Evolutionary conservation across 2,113 vertebrate genomes (phyloP).

Genomic region (Pleuronectes platessa): DNA sequence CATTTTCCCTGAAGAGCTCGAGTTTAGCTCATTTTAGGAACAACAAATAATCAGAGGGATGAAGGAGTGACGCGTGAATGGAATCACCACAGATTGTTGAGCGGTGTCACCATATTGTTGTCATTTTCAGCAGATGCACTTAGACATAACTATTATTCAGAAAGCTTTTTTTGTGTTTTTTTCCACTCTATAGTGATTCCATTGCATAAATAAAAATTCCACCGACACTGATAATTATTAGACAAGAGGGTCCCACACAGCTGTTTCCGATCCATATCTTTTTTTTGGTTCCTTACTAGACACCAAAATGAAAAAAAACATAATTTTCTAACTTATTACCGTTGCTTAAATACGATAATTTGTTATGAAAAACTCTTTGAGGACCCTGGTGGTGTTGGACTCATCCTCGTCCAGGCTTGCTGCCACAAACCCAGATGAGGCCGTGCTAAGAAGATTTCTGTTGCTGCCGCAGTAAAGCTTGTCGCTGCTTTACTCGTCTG

Average conservation of each 20-base stretch:
- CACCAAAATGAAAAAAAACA: background rate
- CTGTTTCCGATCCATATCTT: background rate
- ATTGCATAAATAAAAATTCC: too few species aligned
- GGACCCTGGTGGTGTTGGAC: conserved; percentile 19
- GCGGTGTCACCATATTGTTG: background rate
- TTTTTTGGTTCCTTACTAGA: background rate
- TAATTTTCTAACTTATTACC: too few species aligned
- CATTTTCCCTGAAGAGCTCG: conserved; percentile 34
- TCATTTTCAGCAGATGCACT: conserved; percentile 10
- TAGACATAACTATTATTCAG: background rate
- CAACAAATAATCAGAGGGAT: conserved; percentile 32
- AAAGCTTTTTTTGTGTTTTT: too few species aligned
- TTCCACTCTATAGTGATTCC: too few species aligned
- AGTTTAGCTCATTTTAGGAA: conserved; percentile 56
- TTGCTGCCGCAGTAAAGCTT: conserved; percentile 59
- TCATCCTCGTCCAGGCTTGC: conserved; percentile 57
- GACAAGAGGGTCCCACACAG: background rate
- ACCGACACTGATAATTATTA: background rate
- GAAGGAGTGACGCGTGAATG: background rate
- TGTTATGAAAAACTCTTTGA: conserved; percentile 5
- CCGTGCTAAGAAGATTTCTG: conserved; percentile 74
- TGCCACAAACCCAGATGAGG: conserved; percentile 74
- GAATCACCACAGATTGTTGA: background rate
- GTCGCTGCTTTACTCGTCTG: conserved; percentile 45
- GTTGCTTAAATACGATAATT: too few species aligned